phyloP scores from a whole-genome alignment of 2,888 invertebrate genomes.

The Pristionchus maxplancki region DNA sequence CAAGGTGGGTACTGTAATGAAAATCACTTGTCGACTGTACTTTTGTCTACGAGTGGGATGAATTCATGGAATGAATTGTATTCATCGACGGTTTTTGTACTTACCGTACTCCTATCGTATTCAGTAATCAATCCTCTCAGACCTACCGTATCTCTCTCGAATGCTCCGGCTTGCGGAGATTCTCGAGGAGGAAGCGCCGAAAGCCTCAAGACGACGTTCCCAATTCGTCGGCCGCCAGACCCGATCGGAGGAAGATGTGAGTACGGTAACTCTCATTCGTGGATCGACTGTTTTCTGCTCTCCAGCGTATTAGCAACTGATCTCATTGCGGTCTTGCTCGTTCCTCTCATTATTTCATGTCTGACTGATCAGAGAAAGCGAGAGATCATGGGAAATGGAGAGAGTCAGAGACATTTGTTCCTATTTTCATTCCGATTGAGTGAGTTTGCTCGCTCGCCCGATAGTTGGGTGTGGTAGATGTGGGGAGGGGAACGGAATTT shows the following conservation, averaged over 20 bases:
- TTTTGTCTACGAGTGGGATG: no score
- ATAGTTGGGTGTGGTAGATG: slow-evolving; percentile 28
- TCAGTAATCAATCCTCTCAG: background rate
- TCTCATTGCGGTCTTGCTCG: slow-evolving; percentile 10
- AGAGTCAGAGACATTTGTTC: background rate
- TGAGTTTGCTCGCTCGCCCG: background rate
- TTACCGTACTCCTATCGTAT: background rate
- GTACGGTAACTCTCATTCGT: background rate
- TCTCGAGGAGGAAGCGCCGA: slow-evolving; percentile 28
- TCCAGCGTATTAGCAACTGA: background rate
- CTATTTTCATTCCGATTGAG: background rate
- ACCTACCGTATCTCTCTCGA: background rate
- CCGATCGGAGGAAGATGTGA: slow-evolving; percentile 30
- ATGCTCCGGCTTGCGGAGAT: slow-evolving; percentile 41
- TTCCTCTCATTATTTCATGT: background rate
- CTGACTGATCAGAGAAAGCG: background rate
- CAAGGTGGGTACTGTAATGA: slow-evolving; percentile 25
- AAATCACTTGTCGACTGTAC: background rate
- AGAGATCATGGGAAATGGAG: background rate
- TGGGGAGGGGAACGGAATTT: background rate
- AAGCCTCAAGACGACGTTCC: background rate
- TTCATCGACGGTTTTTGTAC: no score
- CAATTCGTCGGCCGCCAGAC: slow-evolving; percentile 25
- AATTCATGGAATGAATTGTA: no score
- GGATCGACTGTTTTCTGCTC: background rate